Base-by-base conservation (phyloP, 1,140 invertebrate species). In the Drosophila nikananu region DNA sequence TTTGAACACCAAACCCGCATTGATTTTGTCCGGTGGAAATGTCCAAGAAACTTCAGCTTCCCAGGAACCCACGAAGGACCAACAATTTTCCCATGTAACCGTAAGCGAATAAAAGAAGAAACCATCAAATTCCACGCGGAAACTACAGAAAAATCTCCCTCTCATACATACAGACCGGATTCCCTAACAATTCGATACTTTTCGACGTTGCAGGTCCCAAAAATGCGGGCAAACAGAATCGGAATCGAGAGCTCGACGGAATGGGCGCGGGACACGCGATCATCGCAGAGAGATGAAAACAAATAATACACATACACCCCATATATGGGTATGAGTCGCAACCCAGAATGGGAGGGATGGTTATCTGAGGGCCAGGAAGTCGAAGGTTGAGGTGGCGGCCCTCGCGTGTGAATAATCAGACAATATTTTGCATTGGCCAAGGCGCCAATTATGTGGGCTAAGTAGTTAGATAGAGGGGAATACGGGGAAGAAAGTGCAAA, bases 121-220 rank as follows among this genome's bases (percentile, higher is more conserved):
- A 78, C 41, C 68, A 64, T 58, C 39, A 44, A 70, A 83, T 72
- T 81, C 19, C 70, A 46, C 5, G 59, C 39, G 70, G 23, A 81
- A 84, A 89, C 49, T 30, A 64, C 60, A 66, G 32, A 39, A 76
- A 90, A 90, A 79, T 79, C 77, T 79, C 77, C 66, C 58, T 59
- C 44, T 55, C 54, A 63, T 46, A 60, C 77, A n/a, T n/a, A 30
- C 54, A 74, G 55, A 51, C 23, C 41, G 27, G 27, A 32, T 17
- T 39, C 12, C 68, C 37, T 30, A 25, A 83, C 77, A 72, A 91
- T 89, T 91, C 62, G 89, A 91, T 91, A 91, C 89, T 91, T 91
- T 91, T 68, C 57, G 82, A 48, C 65, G 65, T 86, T 65, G 71
- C 86, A 91, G 86, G 87, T 86, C 57, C 55, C 52, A 15, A 80